phyloP scores from a whole-genome alignment of 2,797 vertebrate genomes.

The Phataginus tricuspis region DNA sequence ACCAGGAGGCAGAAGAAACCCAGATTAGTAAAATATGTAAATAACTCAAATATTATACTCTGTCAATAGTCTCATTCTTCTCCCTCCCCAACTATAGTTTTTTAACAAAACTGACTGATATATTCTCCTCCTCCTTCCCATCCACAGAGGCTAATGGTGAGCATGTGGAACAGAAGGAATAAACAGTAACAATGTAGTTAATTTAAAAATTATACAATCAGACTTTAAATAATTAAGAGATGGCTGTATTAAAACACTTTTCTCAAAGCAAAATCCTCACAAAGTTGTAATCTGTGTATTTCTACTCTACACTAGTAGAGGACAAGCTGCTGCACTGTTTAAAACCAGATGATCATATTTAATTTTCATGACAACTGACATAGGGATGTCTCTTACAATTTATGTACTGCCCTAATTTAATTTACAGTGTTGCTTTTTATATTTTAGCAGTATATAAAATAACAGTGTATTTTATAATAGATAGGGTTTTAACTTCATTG shows the following conservation, averaged over 20 bases:
- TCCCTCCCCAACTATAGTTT: neutral
- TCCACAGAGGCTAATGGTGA: neutral
- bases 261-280: neutral
- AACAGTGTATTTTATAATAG: neutral
- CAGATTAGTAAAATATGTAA: neutral
- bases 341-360: neutral
- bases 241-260: neutral
- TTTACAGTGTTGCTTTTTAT: neutral
- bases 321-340: neutral
- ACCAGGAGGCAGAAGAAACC: neutral
- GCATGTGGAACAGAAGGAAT: neutral
- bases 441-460: neutral
- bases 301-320: neutral
- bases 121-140: neutral
- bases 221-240: constrained; percentile 4
- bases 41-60: neutral
- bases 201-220: neutral
- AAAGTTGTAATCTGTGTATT: neutral
- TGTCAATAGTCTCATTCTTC: neutral
- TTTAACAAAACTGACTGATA: neutral
- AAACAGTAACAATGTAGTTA: neutral
- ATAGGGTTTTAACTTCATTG: neutral
- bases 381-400: neutral
- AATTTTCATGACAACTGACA: neutral
- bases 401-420: neutral